Evolutionary conservation across 2,888 invertebrate species (phyloP), one percentile per base, ranked within the genome.

Genomic region (Tachina grossa): DNA sequence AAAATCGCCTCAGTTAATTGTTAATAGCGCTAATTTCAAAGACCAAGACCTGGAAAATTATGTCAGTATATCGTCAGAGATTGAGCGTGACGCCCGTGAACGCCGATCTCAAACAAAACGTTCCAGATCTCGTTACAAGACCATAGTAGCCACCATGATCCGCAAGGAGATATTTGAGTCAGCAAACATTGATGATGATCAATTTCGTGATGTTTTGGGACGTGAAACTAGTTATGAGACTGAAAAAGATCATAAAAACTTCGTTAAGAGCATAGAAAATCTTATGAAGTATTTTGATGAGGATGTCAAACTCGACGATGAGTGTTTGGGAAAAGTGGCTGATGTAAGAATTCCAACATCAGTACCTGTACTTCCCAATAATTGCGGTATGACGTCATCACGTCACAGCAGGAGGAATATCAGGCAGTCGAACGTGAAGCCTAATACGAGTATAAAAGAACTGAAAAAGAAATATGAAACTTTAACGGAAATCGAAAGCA

Each of bases 231-330:
- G 89, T 0, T 89, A 87, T 51, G 81, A 77, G 6, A 55, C 57
- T 8, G n/a, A 9, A 3, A 55, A 65, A 22, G 53, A 65, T 45
- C 43, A 47, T 19, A 31, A 65, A 0, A 55, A 84, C 0, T 71
- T 88, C 0, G 43, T 84, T 0, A 87, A 68, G 0, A 90, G 88
- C n/a, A 89, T 88, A 39, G 75, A 89, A 71, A 89, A 90, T 63
- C 86, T 92, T 0, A 88, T 92, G 88, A 89, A 89, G 49, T 92
- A 91, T 76, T 92, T 92, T 45, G 89, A 89, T 65, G 90, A 92
- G 74, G 90, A 92, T 31, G 89, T 91, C 0, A 76, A 87, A 8
- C 87, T 89, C 0, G 75, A 72, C 1, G 79, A 81, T 10, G 86
- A 81, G 31, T 80, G 68, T 57, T 84, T 85, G 9, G 13, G 14